Percentiles rank a stretch among this genome's conserved stretches.
These are phyloP conservation scores for Bothrops jararaca DNA, from an alignment of 2,113 vertebrate genomes.

Conservation along the genomic window DNA sequence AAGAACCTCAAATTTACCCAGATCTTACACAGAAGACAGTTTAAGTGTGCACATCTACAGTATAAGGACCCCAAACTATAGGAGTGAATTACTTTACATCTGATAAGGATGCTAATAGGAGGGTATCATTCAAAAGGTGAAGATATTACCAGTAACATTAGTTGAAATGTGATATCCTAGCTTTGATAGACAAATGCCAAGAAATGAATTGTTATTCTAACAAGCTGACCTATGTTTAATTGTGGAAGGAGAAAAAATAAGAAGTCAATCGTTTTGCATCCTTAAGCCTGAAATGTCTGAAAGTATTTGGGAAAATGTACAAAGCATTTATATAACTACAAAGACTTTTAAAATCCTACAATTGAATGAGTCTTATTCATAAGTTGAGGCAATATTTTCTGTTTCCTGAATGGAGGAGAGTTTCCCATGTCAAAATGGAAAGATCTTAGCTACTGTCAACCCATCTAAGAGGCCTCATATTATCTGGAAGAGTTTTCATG, in stretches of 20 bases:
- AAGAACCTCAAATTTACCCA: neutral
- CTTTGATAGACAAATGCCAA: neutral
- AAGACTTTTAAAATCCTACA: neutral
- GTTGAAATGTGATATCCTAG: neutral
- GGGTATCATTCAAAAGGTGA: neutral
- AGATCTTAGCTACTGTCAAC: neutral
- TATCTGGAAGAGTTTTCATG: neutral
- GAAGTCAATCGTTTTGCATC: neutral
- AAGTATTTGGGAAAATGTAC: neutral
- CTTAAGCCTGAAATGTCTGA: neutral
- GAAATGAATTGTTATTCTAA: neutral
- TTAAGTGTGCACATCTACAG: neutral
- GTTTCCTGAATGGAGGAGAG: neutral
- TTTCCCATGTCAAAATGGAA: neutral
- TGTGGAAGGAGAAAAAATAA: neutral
- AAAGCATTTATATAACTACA: neutral
- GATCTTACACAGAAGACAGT: neutral
- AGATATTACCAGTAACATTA: neutral
- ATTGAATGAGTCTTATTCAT: neutral
- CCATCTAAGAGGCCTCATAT: neutral
- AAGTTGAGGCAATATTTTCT: neutral
- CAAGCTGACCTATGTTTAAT: neutral
- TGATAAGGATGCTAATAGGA: neutral
- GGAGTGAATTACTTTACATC: neutral
- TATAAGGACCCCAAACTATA: neutral